phyloP scores from a whole-genome alignment of 2,113 vertebrate species.

The Aptenodytes forsteri region DNA sequence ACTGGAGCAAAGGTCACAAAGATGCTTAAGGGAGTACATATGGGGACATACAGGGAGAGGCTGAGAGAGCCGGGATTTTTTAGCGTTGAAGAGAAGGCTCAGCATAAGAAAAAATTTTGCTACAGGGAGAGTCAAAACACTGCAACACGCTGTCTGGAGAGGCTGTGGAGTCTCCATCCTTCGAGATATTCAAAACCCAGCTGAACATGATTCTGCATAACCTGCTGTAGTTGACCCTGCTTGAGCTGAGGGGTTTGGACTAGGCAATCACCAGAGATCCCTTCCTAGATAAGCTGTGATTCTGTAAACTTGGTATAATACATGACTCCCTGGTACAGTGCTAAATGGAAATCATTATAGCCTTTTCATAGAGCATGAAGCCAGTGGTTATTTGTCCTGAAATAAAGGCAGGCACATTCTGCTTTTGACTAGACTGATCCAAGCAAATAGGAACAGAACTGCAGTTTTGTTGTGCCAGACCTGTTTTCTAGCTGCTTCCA shows the following conservation, averaged over 20 bases:
- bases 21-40: too few relatives aligned
- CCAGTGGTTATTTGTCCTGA: neutral
- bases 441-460: neutral
- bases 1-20: neutral
- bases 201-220: neutral
- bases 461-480: neutral
- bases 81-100: neutral
- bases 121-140: neutral
- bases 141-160: neutral
- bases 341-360: neutral
- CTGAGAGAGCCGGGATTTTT: neutral
- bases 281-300: neutral
- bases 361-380: neutral
- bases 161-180: neutral
- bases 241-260: neutral
- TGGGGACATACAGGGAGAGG: rapidly evolving
- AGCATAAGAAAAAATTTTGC: neutral
- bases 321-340: neutral
- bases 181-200: neutral
- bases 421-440: neutral
- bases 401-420: neutral
- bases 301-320: neutral
- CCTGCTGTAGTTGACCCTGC: neutral
- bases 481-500: constrained; percentile 10
- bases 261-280: neutral